Base-by-base conservation (phyloP, 2,797 vertebrate species). In the Pygocentrus nattereri region DNA sequence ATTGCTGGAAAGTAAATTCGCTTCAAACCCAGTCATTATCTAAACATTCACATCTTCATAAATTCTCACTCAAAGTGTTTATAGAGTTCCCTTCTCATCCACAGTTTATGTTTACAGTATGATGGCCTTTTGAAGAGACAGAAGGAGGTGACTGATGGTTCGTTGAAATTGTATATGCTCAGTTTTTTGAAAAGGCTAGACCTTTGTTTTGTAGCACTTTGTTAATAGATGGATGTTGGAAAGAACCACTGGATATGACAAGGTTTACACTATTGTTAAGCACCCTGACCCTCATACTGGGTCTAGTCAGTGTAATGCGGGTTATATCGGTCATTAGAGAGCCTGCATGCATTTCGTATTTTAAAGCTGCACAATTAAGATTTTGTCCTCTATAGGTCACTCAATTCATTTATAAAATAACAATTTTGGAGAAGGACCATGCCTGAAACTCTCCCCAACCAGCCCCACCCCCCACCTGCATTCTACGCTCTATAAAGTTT, bases 141-240 rank as follows among this genome's bases (percentile, higher is more conserved):
- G 52, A 25, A 2, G 34, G 72, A 15, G 31, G 54, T 10, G 23
- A 23, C 23, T 27, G 21, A n/a, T 59, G 56, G 34, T 19, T 44
- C 25, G 18, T 21, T 70, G 65, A 69, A 76, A 76, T 61, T 21
- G 30, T 64, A 77, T 52, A 71, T 52, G 18, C 18, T 61, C 67
- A 30, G 25, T 30, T 79, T 82, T 78, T 79, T 71, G 21, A 16
- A 16, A 25, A 82, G 64, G 56, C 21, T 47, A 77, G 78, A 31
- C 49, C 38, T 80, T 77, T 61, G 13, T 68, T 78, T 75, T 77
- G 82, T 86, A 79, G 83, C 83, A 83, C 75, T 85, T 85, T 87
- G 78, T 85, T 81, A 68, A 81, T 69, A 65, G 16, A 25, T 47
- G 38, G 38, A 54, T 56, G 67, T 68, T 52, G 34, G 68, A 59